Percentiles rank a stretch among this genome's conserved stretches.
These are phyloP conservation scores for Fundulus diaphanus DNA, from an alignment of 2,797 vertebrate species.

Conservation along the genomic window DNA sequence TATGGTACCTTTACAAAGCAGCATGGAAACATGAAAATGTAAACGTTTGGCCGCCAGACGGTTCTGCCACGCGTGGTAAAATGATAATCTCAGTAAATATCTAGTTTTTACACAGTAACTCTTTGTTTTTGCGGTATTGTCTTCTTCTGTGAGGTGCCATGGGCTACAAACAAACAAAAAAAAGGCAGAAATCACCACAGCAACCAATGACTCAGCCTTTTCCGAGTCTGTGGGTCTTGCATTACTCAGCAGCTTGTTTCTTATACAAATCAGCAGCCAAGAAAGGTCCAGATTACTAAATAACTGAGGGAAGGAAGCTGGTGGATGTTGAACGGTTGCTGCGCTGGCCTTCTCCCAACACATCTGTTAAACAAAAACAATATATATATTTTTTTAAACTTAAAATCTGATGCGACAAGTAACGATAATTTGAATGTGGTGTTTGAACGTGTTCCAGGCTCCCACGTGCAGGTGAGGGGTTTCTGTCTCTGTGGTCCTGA, in stretches of 20 bases:
- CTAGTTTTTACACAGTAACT: neutral
- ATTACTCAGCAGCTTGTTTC: neutral
- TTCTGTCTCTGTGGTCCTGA: neutral
- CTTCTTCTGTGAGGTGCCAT: neutral
- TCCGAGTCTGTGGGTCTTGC: neutral
- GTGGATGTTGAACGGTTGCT: too few relatives aligned
- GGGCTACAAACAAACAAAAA: neutral
- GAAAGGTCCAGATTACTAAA: neutral
- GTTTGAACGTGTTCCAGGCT: too few relatives aligned
- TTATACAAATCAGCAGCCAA: neutral
- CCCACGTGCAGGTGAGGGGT: neutral
- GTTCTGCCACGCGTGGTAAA: neutral
- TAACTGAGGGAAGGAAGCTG: neutral
- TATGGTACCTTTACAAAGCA: neutral
- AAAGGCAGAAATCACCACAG: neutral
- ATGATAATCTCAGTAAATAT: neutral
- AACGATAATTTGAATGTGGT: neutral
- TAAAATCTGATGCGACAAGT: too few relatives aligned
- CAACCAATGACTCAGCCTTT: neutral
- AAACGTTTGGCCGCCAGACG: neutral
- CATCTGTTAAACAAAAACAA: too few relatives aligned
- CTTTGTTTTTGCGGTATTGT: neutral
- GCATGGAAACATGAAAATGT: neutral
- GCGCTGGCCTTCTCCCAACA: too few relatives aligned
- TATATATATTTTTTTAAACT: too few relatives aligned